phyloP scores from a whole-genome alignment of 2,888 invertebrate genomes.

The Drosophila neotestacea region DNA sequence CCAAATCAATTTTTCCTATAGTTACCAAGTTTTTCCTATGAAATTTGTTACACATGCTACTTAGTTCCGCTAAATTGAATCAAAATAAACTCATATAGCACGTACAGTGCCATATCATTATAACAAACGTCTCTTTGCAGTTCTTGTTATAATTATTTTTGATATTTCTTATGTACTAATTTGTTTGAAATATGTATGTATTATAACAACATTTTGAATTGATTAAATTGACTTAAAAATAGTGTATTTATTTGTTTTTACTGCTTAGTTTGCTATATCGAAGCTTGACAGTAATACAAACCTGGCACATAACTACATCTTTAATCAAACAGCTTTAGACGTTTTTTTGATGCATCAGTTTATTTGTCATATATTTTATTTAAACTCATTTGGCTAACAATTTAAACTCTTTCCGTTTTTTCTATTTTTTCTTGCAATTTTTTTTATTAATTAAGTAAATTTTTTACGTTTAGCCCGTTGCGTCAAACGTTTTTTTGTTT shows the following conservation, averaged over 20 bases:
- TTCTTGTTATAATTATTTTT: no score
- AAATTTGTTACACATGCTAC: background rate
- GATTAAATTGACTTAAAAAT: no score
- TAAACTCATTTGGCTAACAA: background rate
- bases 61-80: conserved; percentile 5
- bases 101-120: background rate
- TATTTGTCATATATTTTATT: background rate
- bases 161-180: no score
- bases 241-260: background rate
- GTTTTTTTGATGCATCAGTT: background rate
- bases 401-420: no score
- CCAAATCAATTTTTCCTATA: background rate
- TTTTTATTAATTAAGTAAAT: background rate
- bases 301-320: background rate
- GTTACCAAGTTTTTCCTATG: background rate
- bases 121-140: background rate
- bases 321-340: background rate
- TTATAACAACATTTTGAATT: no score
- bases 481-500: background rate
- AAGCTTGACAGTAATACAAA: background rate
- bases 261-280: background rate
- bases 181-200: no score
- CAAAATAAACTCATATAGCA: background rate
- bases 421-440: background rate
- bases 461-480: conserved; percentile 3